A percentile compares a stretch with the other conserved stretches of the same genome.
Evolutionary conservation across 2,888 invertebrate species (phyloP).

Genomic region (Barypeithes pellucidus): DNA sequence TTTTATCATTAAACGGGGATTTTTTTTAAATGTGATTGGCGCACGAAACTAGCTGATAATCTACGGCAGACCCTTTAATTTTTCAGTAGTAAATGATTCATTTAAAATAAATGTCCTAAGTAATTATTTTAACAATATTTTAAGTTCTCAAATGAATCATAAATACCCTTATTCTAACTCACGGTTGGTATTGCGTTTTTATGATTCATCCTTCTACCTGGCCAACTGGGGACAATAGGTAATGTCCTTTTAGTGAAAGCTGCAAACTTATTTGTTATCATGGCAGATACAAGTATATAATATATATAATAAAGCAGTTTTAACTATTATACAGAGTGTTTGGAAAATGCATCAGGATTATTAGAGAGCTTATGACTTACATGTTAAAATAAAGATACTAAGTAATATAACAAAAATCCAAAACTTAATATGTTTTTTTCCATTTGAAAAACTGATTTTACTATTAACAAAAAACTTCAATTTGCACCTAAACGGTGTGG

Average conservation of each 20-base stretch:
- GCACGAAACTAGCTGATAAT: background rate
- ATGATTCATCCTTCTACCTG: slow-evolving; percentile 12
- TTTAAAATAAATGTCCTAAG: background rate
- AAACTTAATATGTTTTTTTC: no score
- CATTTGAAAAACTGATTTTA: no score
- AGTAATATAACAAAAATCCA: no score
- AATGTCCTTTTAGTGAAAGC: background rate
- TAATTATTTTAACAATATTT: slow-evolving; percentile 1
- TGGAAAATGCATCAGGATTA: no score
- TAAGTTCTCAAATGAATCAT: background rate
- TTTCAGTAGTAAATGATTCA: background rate
- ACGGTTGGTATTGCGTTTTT: background rate
- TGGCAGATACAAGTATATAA: background rate
- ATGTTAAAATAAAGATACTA: no score
- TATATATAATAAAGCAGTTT: background rate
- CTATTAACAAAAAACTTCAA: no score
- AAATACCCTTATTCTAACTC: background rate
- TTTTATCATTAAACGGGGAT: no score
- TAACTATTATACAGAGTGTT: no score
- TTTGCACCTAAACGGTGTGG: no score
- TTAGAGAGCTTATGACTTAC: no score
- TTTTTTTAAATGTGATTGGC: no score
- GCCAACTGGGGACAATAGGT: background rate
- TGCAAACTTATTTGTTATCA: slow-evolving; percentile 20
- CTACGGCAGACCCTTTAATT: background rate